Evolutionary conservation across 2,888 invertebrate genomes (phyloP).

Genomic region (Lasioglossum morio): DNA sequence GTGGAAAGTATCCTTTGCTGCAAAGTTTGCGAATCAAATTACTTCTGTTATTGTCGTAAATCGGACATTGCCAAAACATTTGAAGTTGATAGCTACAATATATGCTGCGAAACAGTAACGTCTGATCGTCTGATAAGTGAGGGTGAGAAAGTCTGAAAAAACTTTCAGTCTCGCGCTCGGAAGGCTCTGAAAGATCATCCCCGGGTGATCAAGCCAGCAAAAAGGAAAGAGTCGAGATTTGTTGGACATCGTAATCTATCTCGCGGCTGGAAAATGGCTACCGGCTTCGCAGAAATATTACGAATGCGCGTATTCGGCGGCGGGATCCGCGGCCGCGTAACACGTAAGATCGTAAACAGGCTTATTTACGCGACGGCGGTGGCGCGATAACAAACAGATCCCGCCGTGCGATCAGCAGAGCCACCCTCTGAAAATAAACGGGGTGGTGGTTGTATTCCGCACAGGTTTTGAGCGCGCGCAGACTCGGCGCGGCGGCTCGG

Average conservation of each 20-base stretch:
- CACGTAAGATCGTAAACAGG: conserved; percentile 44
- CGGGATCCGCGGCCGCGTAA: background rate
- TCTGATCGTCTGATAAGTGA: background rate
- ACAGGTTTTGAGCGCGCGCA: background rate
- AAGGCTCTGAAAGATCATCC: background rate
- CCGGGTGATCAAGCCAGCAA: background rate
- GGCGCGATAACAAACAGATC: conserved; percentile 35
- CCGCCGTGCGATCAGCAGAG: background rate
- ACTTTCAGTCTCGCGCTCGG: background rate
- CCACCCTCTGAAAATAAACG: background rate
- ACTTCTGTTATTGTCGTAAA: no score
- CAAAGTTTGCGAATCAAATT: no score
- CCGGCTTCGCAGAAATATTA: conserved; percentile 2
- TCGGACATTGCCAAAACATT: no score
- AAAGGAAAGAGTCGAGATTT: background rate
- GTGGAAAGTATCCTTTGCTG: no score
- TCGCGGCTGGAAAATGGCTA: background rate
- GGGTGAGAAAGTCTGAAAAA: background rate
- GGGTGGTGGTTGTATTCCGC: background rate
- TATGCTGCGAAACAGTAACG: background rate
- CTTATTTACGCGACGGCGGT: conserved; percentile 31
- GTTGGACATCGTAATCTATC: conserved; percentile 1
- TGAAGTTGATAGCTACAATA: background rate
- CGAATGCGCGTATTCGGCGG: background rate
- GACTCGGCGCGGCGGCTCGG: background rate